Percentiles rank a stretch among this genome's conserved stretches.
Evolutionary conservation across 1,140 invertebrate genomes (phyloP).

Genomic region (Bombyx mori): DNA sequence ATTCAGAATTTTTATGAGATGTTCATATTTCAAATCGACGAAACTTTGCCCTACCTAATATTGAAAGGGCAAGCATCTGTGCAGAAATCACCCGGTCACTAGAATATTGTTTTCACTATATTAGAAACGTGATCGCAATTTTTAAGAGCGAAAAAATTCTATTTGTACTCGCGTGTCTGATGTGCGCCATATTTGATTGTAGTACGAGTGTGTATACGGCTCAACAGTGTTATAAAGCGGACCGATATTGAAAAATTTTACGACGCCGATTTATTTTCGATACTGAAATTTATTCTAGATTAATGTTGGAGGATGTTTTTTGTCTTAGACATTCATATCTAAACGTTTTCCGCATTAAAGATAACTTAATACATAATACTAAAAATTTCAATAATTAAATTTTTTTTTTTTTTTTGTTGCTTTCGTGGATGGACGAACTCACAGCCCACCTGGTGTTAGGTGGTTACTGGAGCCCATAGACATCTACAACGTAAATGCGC

Average conservation of each 20-base stretch:
- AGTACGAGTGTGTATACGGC: conserved; percentile 46
- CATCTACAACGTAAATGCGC: too few relatives aligned
- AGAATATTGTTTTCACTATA: conserved; percentile 72
- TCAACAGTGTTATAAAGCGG: conserved; percentile 62
- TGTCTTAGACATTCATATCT: too few relatives aligned
- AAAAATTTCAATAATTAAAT: too few relatives aligned
- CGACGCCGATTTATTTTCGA: conserved; percentile 51
- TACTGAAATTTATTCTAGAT: conserved; percentile 48
- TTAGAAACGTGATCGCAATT: conserved; percentile 70
- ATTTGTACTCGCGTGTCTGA: conserved; percentile 50
- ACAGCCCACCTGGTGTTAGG: too few relatives aligned
- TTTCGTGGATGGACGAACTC: too few relatives aligned
- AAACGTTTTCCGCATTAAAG: too few relatives aligned
- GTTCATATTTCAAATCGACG: conserved; percentile 40
- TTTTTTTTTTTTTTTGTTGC: too few relatives aligned
- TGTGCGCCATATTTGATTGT: conserved; percentile 59
- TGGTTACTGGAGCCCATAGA: too few relatives aligned
- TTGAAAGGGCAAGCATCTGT: conserved; percentile 61
- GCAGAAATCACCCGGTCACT: conserved; percentile 68
- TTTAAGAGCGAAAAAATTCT: conserved; percentile 67
- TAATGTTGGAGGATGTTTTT: conserved; percentile 15
- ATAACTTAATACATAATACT: too few relatives aligned
- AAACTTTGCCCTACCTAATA: conserved; percentile 39
- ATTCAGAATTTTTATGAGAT: conserved; percentile 25
- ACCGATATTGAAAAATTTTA: conserved; percentile 58